Evolutionary conservation across 2,797 vertebrate genomes (phyloP).

Genomic region (Rhinichthys osculus): DNA sequence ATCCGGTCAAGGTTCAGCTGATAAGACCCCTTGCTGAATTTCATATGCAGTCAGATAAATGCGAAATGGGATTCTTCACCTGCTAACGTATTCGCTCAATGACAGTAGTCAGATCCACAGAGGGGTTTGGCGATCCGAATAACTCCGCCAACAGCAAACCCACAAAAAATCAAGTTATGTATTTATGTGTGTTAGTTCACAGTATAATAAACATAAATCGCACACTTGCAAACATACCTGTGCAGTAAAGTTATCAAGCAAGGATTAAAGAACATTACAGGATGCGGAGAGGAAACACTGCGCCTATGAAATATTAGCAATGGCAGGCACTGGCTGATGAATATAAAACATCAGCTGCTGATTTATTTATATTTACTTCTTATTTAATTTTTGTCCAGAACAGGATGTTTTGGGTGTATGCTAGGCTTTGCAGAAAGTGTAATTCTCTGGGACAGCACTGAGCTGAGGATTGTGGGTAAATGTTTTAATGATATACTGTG

Average conservation of each 20-base stretch:
- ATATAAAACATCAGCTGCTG: conserved; percentile 62
- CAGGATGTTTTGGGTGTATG: neutral
- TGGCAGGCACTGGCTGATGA: conserved; percentile 57
- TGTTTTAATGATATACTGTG: neutral
- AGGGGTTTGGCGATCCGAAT: neutral
- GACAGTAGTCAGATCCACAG: neutral
- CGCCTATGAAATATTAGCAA: conserved; percentile 26
- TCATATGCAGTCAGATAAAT: conserved; percentile 41
- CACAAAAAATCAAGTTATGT: neutral
- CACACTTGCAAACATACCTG: neutral
- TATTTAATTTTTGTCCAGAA: neutral
- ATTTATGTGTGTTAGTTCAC: neutral
- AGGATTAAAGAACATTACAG: conserved; percentile 39
- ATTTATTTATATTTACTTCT: conserved; percentile 48
- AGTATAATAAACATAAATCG: neutral
- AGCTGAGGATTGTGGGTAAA: conserved; percentile 4
- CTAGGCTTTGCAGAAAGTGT: neutral
- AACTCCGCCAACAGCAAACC: conserved; percentile 7
- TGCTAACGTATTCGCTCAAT: conserved; percentile 6
- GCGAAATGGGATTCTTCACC: conserved; percentile 19
- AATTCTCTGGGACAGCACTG: neutral
- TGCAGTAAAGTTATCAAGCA: conserved; percentile 18
- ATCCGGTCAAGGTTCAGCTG: conserved; percentile 48
- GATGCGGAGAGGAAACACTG: conserved; percentile 23
- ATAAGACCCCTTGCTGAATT: conserved; percentile 47